These are phyloP conservation scores for Cyprinus carpio DNA, from an alignment of 2,113 vertebrate genomes.

Conservation along the genomic window DNA sequence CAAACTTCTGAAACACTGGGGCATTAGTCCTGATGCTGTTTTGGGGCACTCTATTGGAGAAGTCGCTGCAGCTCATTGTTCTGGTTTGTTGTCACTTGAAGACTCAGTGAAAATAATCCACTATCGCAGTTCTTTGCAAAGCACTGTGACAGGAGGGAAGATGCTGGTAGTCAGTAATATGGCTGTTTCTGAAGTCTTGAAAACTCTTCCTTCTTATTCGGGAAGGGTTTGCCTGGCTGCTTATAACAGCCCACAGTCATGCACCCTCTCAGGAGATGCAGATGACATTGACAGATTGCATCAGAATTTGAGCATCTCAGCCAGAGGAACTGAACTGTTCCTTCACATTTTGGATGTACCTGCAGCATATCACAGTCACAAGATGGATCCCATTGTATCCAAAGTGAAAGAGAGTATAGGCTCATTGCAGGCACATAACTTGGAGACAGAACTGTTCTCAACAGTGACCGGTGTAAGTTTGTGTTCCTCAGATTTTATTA, in stretches of 20 bases:
- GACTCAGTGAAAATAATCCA: slow-evolving; percentile 83
- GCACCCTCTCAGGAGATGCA: slow-evolving; percentile 81
- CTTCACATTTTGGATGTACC: slow-evolving; percentile 78
- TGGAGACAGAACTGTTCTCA: slow-evolving; percentile 78
- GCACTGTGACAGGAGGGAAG: slow-evolving; percentile 76
- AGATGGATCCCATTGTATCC: slow-evolving; percentile 81
- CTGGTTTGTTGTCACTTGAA: slow-evolving; percentile 82
- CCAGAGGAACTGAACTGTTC: slow-evolving; percentile 65
- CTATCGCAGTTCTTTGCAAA: slow-evolving; percentile 80
- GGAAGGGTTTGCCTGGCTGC: slow-evolving; percentile 80
- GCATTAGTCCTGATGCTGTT: slow-evolving; percentile 76
- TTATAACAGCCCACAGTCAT: slow-evolving; percentile 83
- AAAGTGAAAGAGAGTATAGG: slow-evolving; percentile 71
- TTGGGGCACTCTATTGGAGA: slow-evolving; percentile 86
- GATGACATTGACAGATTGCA: slow-evolving; percentile 70
- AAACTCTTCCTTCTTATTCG: slow-evolving; percentile 68
- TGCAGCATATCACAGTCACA: slow-evolving; percentile 84
- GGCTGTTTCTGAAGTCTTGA: slow-evolving; percentile 72
- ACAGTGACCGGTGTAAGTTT: slow-evolving; percentile 77
- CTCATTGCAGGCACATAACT: slow-evolving; percentile 64
- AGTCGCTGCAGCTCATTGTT: slow-evolving; percentile 83
- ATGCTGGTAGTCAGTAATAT: slow-evolving; percentile 86
- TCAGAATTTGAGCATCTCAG: slow-evolving; percentile 68
- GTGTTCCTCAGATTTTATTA: slow-evolving; percentile 73
- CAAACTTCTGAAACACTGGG: slow-evolving; percentile 80